A percentile compares a stretch with the other conserved stretches of the same genome.
phyloP scores from a whole-genome alignment of 1,140 invertebrate species.

The Harpegnathos saltator region DNA sequence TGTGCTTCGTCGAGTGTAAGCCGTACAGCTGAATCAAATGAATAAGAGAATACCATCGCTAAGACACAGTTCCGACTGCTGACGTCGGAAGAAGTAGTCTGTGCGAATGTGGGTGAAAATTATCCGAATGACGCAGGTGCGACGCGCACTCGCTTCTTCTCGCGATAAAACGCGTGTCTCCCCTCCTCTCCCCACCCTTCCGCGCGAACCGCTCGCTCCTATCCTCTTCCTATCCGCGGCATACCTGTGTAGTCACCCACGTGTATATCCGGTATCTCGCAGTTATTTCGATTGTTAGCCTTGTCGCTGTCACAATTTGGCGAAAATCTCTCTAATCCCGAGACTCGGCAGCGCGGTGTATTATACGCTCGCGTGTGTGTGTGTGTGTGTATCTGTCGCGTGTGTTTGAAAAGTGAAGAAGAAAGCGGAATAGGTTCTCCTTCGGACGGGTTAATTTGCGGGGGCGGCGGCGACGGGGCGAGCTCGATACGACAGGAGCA shows the following conservation, averaged over 20 bases:
- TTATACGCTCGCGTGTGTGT: too few relatives aligned
- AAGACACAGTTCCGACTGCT: slow-evolving; percentile 65
- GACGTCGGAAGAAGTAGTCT: slow-evolving; percentile 44
- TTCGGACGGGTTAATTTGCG: slow-evolving; percentile 4
- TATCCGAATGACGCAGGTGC: slow-evolving; percentile 8
- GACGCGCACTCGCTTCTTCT: slow-evolving; percentile 3
- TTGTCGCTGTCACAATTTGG: neutral
- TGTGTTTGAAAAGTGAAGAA: neutral
- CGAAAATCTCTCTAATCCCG: slow-evolving; percentile 1
- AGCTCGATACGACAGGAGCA: slow-evolving; percentile 31
- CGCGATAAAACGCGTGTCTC: neutral
- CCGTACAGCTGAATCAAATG: slow-evolving; percentile 81
- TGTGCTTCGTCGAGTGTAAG: slow-evolving; percentile 76
- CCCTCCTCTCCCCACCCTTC: too few relatives aligned
- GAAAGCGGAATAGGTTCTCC: too few relatives aligned
- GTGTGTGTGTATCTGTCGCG: too few relatives aligned
- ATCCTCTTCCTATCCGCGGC: neutral
- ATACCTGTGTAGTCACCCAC: neutral
- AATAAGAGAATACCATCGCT: slow-evolving; percentile 80
- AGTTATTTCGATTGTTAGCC: neutral
- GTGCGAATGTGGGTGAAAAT: slow-evolving; percentile 32
- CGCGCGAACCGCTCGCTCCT: neutral
- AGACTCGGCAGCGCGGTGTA: neutral
- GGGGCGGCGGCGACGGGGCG: neutral
- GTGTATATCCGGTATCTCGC: neutral